Percentiles rank a stretch among this genome's conserved stretches.
Conservation (phyloP, 2,113 vertebrate genomes). For the Martes martes region DNA sequence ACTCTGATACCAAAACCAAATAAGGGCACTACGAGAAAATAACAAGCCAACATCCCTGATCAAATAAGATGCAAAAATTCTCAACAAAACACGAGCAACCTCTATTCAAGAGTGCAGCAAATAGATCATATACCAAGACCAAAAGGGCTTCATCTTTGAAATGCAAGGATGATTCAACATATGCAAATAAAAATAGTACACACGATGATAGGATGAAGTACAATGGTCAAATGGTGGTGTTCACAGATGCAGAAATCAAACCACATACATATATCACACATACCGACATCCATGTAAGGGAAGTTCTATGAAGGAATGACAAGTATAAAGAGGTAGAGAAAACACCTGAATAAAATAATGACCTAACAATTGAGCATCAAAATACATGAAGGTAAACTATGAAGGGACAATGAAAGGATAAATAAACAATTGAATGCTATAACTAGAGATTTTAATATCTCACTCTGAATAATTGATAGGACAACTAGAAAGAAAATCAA, state of each 20-base stretch:
- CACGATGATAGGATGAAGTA: background rate
- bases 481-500: background rate
- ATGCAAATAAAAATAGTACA: background rate
- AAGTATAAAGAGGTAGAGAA: background rate
- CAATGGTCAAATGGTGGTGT: background rate
- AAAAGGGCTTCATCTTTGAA: no score
- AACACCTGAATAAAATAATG: background rate
- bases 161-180: no score
- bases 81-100: no score
- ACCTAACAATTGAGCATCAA: background rate
- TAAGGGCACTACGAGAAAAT: no score
- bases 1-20: no score
- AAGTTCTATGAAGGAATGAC: background rate
- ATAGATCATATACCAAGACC: no score
- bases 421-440: background rate
- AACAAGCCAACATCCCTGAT: no score
- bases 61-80: no score
- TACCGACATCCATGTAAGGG: background rate
- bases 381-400: background rate
- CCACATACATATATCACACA: background rate
- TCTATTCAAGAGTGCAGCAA: no score
- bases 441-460: background rate
- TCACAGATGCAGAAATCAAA: background rate
- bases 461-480: background rate
- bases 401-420: background rate